Evolutionary conservation across 2,113 vertebrate genomes (phyloP).

Genomic region (Osmerus eperlanus): DNA sequence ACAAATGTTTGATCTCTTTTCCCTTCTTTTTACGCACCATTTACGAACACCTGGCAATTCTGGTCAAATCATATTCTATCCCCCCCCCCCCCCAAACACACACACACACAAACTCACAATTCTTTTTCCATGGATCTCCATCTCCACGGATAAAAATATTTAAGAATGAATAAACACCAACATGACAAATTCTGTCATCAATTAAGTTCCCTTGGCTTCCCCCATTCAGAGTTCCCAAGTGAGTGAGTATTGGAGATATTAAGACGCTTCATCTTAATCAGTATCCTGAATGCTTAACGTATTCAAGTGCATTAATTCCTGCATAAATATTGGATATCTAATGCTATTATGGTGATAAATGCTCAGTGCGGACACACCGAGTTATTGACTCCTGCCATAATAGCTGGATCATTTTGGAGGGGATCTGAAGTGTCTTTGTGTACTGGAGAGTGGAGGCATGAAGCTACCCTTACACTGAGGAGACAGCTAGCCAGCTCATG

Average conservation of each 20-base stretch:
- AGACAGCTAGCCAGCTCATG: too few species aligned
- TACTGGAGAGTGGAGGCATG: background rate
- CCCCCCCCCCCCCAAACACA: constrained; percentile 5
- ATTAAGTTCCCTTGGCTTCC: constrained; percentile 18
- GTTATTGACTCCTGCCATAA: constrained; percentile 9
- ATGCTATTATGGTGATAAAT: constrained; percentile 48
- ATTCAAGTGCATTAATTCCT: constrained; percentile 54
- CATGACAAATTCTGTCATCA: constrained; percentile 30
- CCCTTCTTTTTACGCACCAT: too few species aligned
- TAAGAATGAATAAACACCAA: constrained; percentile 35
- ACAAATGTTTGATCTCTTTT: background rate
- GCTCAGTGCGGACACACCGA: background rate
- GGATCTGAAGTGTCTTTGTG: background rate
- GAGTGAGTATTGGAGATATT: constrained; percentile 38
- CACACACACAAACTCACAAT: constrained; percentile 10
- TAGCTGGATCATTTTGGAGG: background rate
- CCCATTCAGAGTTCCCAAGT: background rate
- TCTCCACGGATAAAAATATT: constrained; percentile 19
- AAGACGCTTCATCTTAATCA: constrained; percentile 51
- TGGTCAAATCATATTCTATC: too few species aligned
- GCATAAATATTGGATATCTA: constrained; percentile 49
- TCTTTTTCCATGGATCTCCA: background rate
- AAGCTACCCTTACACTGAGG: too few species aligned
- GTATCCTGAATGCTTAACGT: constrained; percentile 49
- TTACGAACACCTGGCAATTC: too few species aligned